phyloP scores from a whole-genome alignment of 2,888 invertebrate genomes.

The Temnothorax rugatulus region DNA sequence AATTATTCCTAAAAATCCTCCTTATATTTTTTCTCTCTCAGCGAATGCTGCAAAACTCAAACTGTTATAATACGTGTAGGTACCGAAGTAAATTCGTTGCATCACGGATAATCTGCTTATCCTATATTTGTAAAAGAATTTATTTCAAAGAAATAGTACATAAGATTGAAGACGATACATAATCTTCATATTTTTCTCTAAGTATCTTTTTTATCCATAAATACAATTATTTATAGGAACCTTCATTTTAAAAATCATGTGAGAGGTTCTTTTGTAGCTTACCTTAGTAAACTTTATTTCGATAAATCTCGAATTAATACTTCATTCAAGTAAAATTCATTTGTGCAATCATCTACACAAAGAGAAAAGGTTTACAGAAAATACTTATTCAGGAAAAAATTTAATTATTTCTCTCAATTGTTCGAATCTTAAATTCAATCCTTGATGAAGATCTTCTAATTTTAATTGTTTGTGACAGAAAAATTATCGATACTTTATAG shows the following conservation, averaged over 20 bases:
- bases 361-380: background rate
- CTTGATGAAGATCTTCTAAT: background rate
- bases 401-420: background rate
- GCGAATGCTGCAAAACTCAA: background rate
- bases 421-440: background rate
- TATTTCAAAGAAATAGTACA: background rate
- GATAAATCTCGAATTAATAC: background rate
- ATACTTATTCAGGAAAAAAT: background rate
- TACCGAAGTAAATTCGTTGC: background rate
- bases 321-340: background rate
- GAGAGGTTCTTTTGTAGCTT: background rate
- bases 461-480: background rate
- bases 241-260: background rate
- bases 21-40: background rate
- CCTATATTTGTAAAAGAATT: conserved; percentile 2
- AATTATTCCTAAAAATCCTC: background rate
- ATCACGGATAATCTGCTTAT: conserved; percentile 13
- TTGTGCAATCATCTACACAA: background rate
- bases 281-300: background rate
- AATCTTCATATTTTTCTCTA: background rate
- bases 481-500: background rate
- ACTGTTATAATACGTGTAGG: background rate
- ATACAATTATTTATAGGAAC: background rate
- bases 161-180: background rate
- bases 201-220: background rate